Percentiles rank a stretch among this genome's conserved stretches.
phyloP scores from a whole-genome alignment of 2,113 vertebrate genomes.

The Zapus hudsonius region DNA sequence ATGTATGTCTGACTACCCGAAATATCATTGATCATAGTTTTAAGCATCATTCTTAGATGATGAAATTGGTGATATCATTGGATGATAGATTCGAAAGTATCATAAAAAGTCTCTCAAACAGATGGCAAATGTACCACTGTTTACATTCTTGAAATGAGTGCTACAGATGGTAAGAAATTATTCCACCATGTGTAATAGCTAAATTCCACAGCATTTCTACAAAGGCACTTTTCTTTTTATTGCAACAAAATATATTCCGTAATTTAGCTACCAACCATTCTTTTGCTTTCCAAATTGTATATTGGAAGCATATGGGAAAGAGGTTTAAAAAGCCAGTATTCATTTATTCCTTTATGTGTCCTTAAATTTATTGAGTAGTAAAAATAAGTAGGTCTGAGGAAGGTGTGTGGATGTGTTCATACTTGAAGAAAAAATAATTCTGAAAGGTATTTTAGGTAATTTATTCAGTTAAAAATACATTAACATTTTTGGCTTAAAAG shows the following conservation, averaged over 20 bases:
- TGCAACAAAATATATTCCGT: conserved; percentile 67
- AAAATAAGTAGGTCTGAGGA: conserved; percentile 46
- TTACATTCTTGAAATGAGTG: conserved; percentile 79
- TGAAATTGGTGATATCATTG: conserved; percentile 71
- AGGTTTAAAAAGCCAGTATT: background rate
- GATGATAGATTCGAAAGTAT: conserved; percentile 73
- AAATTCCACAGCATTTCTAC: conserved; percentile 64
- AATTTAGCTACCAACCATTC: conserved; percentile 59
- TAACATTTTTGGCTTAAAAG: background rate
- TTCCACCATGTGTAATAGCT: conserved; percentile 76
- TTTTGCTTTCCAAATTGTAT: conserved; percentile 44
- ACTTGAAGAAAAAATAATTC: conserved; percentile 8
- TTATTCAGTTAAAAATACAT: conserved; percentile 26
- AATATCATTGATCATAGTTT: conserved; percentile 65
- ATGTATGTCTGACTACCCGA: conserved; percentile 6
- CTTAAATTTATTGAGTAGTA: conserved; percentile 62
- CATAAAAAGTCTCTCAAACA: conserved; percentile 76
- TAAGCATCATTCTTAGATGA: conserved; percentile 60
- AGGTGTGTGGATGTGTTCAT: background rate
- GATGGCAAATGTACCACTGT: conserved; percentile 78
- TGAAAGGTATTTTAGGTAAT: conserved; percentile 25
- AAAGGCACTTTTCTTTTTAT: conserved; percentile 71
- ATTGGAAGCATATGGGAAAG: conserved; percentile 60
- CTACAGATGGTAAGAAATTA: conserved; percentile 79
- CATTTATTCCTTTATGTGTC: conserved; percentile 49